Conservation (phyloP, 2,888 invertebrate species). For the Physocephala rufipes region DNA sequence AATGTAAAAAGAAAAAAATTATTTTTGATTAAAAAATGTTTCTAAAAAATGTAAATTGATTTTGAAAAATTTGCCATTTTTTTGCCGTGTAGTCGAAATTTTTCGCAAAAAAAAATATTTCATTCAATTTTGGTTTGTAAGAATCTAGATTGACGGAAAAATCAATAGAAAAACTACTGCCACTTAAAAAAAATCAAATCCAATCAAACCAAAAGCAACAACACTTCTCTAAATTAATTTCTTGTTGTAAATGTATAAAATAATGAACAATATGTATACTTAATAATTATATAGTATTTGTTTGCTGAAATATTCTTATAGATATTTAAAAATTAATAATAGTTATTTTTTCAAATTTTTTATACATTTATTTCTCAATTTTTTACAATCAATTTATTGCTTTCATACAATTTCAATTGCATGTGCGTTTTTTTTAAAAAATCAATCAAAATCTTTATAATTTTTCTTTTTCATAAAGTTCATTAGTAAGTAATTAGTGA, state of each 20-base stretch:
- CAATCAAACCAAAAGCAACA: background rate
- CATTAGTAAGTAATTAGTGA: background rate
- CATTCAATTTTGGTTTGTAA: slow-evolving; percentile 1
- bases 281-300: background rate
- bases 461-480: no score
- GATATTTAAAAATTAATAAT: background rate
- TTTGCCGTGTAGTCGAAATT: slow-evolving; percentile 18
- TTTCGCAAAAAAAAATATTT: background rate
- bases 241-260: background rate
- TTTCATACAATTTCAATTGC: no score
- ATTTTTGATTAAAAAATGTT: no score
- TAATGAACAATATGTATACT: background rate
- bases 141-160: background rate
- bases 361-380: background rate
- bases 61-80: slow-evolving; percentile 12
- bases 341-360: slow-evolving; percentile 17
- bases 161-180: background rate
- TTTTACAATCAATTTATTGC: no score
- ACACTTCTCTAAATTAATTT: no score
- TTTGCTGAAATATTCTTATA: slow-evolving; percentile 8
- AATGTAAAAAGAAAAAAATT: background rate
- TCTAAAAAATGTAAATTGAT: no score
- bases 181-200: slow-evolving; percentile 1
- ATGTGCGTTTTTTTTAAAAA: no score
- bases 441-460: background rate